Evolutionary conservation across 2,113 vertebrate species (phyloP), one percentile per base, ranked within the genome.

Genomic region (Nothobranchius furzeri): DNA sequence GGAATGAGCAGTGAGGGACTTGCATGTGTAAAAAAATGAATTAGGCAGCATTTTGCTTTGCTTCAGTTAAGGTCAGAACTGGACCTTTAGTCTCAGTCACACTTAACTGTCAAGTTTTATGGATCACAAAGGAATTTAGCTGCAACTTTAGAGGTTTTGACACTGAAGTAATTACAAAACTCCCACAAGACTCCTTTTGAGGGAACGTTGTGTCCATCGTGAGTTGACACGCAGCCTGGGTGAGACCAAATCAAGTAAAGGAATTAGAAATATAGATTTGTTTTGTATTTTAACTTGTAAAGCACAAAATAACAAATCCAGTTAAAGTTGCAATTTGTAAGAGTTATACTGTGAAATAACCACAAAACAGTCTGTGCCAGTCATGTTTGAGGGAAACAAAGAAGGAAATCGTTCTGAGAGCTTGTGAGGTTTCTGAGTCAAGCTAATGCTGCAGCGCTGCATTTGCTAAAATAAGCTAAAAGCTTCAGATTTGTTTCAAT

Each of bases 11-110:
- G 54, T 62, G 5, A 70, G 68, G 73, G 65, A 79, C 50, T 37
- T 37, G 47, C 13, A 15, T 48, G 75, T 79, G 77, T 76, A 85
- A 83, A 83, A 20, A 78, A 86, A 78, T 73, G 48, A 83, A 85
- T 78, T 70, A 80, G 73, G 67, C 71, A 57, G 64, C 52, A 60
- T 85, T 84, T 73, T 76, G 37, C 43, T 55, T 47, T 52, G 79
- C 72, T 50, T 81, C 54, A 56, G 25, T 25, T 79, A 62, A 87
- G 87, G 77, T 83, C 82, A 78, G 47, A 75, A 59, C 49, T 59
- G 20, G 57, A 56, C 50, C 51, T 65, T 83, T 71, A 75, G 75
- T 75, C 62, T 73, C 67, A 48, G 66, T 68, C 76, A 72, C 61
- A 74, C 63, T 60, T 68, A 45, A 47, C 17, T 45, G 37, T 63